Percentiles rank a stretch among this genome's conserved stretches.
These are phyloP conservation scores for Natrix natrix DNA, from an alignment of 2,797 vertebrate genomes.

Conservation along the genomic window DNA sequence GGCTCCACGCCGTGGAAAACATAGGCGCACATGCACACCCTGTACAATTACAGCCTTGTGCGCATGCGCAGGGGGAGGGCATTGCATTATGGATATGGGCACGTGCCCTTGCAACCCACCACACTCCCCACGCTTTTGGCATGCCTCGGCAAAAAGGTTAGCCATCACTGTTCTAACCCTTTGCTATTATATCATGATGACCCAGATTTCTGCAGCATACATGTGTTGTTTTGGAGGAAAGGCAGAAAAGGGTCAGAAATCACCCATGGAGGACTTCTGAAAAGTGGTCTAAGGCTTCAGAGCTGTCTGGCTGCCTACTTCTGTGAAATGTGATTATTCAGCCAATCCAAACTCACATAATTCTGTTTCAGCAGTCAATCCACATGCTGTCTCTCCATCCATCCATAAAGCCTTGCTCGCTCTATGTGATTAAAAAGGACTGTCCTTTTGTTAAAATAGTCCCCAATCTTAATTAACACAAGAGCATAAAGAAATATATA, in stretches of 20 bases:
- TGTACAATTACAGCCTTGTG: too few species aligned
- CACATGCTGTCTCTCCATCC: background rate
- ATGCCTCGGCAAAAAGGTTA: too few species aligned
- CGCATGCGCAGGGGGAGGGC: too few species aligned
- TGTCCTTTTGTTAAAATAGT: background rate
- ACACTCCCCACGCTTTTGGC: too few species aligned
- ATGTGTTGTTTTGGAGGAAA: background rate
- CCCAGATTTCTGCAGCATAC: background rate
- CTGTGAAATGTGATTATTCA: background rate
- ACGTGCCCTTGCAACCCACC: too few species aligned
- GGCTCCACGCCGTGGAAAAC: too few species aligned
- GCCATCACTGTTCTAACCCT: background rate
- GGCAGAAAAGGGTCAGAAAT: background rate
- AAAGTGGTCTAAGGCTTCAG: background rate
- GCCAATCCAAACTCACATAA: background rate
- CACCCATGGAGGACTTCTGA: background rate
- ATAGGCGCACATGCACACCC: too few species aligned
- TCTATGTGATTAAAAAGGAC: background rate
- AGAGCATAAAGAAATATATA: background rate
- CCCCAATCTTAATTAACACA: background rate
- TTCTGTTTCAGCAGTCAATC: background rate
- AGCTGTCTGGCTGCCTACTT: background rate
- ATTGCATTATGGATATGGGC: too few species aligned
- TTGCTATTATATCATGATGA: background rate
- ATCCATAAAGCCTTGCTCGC: background rate